Evolutionary conservation across 1,140 invertebrate genomes (phyloP).

Genomic region (Notospermus geniculatus): DNA sequence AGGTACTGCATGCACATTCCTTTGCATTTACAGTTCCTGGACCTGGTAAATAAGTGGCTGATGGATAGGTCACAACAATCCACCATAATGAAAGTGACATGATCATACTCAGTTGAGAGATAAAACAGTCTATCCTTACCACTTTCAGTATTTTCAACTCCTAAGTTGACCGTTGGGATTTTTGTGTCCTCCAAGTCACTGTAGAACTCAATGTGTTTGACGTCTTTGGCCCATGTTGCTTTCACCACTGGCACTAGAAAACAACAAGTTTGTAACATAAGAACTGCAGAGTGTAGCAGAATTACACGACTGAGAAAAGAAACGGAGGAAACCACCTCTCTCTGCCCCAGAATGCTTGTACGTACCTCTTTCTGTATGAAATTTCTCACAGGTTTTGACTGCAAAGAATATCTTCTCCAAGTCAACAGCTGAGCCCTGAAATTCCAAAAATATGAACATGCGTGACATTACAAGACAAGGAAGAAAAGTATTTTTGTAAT

Average conservation of each 20-base stretch:
- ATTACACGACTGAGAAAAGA: no score
- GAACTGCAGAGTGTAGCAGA: no score
- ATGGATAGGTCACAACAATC: no score
- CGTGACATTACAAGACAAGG: not conserved
- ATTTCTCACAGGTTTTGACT: conserved; percentile 83
- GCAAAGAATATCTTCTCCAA: conserved; percentile 73
- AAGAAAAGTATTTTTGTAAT: not conserved
- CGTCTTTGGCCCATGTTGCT: conserved; percentile 75
- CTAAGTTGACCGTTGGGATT: conserved; percentile 69
- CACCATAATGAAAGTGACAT: not conserved
- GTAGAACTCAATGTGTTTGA: conserved; percentile 70
- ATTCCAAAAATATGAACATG: conserved; percentile 2
- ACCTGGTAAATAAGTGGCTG: no score
- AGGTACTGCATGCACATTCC: no score
- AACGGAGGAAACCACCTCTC: no score
- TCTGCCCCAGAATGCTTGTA: no score
- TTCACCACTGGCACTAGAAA: conserved; percentile 68
- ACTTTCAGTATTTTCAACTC: conserved; percentile 73
- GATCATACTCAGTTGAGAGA: conserved; percentile 3
- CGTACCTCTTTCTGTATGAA: conserved; percentile 67
- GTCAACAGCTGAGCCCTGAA: conserved; percentile 61
- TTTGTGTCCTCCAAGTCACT: conserved; percentile 71
- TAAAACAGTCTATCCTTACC: conserved; percentile 45
- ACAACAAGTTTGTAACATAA: no score
- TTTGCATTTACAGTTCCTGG: no score